Evolutionary conservation across 2,797 vertebrate species (phyloP), one percentile per base, ranked within the genome.

Genomic region (Dryobates pubescens): DNA sequence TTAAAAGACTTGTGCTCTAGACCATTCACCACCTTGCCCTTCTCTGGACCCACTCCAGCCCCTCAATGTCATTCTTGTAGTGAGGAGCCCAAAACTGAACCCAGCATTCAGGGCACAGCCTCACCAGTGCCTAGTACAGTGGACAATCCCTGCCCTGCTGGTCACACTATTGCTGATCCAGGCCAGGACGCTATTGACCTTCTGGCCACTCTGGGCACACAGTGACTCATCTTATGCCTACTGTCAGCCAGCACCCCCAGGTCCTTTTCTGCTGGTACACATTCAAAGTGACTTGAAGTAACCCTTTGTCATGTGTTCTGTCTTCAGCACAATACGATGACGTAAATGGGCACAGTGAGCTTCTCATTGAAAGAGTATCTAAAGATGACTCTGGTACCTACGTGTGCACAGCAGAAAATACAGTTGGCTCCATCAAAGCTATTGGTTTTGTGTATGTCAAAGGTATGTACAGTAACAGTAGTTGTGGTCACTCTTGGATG

Each of bases 351-450:
- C 98, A 98, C 96, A 99, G 98, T 77, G 98, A 99, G 95, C 97
- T 99, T 95, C 96, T 99, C 89, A 98, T 99, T 19, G 98, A 99
- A 89, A 98, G 97, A 73, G 98, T 98, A 74, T 98, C 97, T 74
- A 99, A 98, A 96, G 98, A 98, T 2, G 98, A 99, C 82, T 98
- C 98, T 0, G 99, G 99, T 4, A 99, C 99, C 30, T 99, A 99
- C 3, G 98, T 98, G 63, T 99, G 99, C 85, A 97, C 97, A 17
- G 99, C 99, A 72, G 98, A 99, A 97, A 99, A 99, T 97, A 95
- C 58, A 0, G 98, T 99, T 34, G 99, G 99, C 93, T 98, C 97
- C 82, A 97, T 99, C 95, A 99, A 98, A 95, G 98, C 99, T 10
- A 96, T 99, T 92, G 98, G 98, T 36, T 98, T 98, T 51, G 99